Evolutionary conservation across 2,888 invertebrate genomes (phyloP).

Genomic region (Thyatira batis): DNA sequence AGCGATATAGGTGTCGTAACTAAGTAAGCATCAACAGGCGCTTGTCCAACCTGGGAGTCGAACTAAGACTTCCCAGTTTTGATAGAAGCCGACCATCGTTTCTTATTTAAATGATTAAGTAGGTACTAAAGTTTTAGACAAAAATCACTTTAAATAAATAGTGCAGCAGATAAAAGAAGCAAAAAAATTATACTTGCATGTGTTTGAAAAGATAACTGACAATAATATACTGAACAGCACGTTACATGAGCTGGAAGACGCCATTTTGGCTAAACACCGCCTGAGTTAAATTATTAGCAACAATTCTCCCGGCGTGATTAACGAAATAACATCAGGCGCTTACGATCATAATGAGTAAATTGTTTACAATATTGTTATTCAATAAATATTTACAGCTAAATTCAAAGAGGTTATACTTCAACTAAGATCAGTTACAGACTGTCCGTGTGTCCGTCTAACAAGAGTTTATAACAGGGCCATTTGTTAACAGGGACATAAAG

Average conservation of each 20-base stretch:
- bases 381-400: background rate
- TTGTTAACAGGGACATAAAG: slow-evolving; percentile 40
- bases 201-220: slow-evolving; percentile 38
- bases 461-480: slow-evolving; percentile 53
- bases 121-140: no score
- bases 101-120: no score
- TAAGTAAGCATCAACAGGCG: no score
- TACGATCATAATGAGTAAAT: no score
- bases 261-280: slow-evolving; percentile 28
- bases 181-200: slow-evolving; percentile 41
- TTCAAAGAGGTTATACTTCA: slow-evolving; percentile 16
- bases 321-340: slow-evolving; percentile 24
- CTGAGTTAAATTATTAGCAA: slow-evolving; percentile 27
- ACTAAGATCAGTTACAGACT: slow-evolving; percentile 41
- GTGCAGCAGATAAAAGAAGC: background rate
- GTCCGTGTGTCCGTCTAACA: slow-evolving; percentile 31
- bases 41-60: no score
- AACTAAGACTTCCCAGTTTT: no score
- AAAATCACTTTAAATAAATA: no score
- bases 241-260: slow-evolving; percentile 13
- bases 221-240: slow-evolving; percentile 41
- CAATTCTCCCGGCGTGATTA: slow-evolving; percentile 5
- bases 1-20: no score
- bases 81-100: no score
- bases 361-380: background rate